A percentile compares a stretch with the other conserved stretches of the same genome.
phyloP scores from a whole-genome alignment of 2,113 vertebrate species.

The Catharus bicknelli region DNA sequence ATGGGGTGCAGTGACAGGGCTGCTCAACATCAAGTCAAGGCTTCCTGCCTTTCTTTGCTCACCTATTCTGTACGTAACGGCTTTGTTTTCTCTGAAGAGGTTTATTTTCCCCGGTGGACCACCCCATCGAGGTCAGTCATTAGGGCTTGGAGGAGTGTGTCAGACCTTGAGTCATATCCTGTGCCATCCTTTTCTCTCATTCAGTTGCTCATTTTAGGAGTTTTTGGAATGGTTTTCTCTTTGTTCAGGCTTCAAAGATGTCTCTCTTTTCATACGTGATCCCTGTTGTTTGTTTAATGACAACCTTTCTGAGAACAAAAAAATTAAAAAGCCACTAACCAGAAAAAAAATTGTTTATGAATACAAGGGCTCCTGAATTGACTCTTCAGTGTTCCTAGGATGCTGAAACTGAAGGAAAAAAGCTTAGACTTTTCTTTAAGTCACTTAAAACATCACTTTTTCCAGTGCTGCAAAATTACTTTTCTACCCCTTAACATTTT shows the following conservation, averaged over 20 bases:
- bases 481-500: background rate
- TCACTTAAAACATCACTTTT: constrained; percentile 20
- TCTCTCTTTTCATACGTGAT: background rate
- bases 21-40: background rate
- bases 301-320: constrained; percentile 19
- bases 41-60: background rate
- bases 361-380: background rate
- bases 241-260: background rate
- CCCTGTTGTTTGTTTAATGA: constrained; percentile 33
- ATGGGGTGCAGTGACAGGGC: rapidly evolving
- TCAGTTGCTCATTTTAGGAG: background rate
- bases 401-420: background rate
- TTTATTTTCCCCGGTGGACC: background rate
- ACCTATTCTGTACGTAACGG: rapidly evolving
- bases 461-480: constrained; percentile 18
- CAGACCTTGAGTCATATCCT: constrained; percentile 7
- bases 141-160: background rate
- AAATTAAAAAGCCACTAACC: background rate
- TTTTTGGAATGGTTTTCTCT: background rate
- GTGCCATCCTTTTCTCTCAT: background rate
- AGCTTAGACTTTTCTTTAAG: background rate
- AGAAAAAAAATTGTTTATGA: background rate
- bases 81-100: background rate
- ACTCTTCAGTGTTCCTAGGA: background rate
- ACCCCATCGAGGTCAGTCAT: background rate